Conservation (phyloP, 2,888 invertebrate species). For the Argynnis bischoffii region DNA sequence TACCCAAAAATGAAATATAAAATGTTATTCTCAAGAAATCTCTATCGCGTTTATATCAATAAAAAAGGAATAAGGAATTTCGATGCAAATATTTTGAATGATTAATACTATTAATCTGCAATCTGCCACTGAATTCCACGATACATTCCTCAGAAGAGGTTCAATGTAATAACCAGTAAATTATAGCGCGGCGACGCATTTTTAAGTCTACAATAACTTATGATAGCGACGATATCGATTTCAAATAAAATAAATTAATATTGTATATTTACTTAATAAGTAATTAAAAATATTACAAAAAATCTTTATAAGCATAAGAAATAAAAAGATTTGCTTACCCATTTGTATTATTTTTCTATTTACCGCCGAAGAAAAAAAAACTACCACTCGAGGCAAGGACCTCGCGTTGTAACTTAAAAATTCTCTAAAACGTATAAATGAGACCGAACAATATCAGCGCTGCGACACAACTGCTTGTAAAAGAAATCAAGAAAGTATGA, state of each 20-base stretch:
- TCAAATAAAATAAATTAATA: constrained; percentile 33
- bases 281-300: constrained; percentile 17
- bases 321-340: constrained; percentile 44
- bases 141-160: constrained; percentile 57
- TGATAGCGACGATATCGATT: constrained; percentile 33
- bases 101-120: constrained; percentile 70
- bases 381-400: constrained; percentile 26
- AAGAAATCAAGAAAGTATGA: constrained; percentile 52
- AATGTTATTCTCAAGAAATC: constrained; percentile 56
- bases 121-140: constrained; percentile 78
- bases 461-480: constrained; percentile 51
- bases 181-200: constrained; percentile 51
- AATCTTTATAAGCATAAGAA: constrained; percentile 33
- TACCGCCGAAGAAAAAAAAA: constrained; percentile 36
- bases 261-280: constrained; percentile 11
- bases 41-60: constrained; percentile 57
- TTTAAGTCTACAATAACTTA: constrained; percentile 38
- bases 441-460: constrained; percentile 48
- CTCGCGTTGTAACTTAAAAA: constrained; percentile 34
- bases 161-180: constrained; percentile 58
- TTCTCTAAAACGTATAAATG: constrained; percentile 44
- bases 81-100: constrained; percentile 65
- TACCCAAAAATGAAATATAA: constrained; percentile 36
- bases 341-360: constrained; percentile 41
- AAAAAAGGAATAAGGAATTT: constrained; percentile 61